These are phyloP conservation scores for Rutpela maculata DNA, from an alignment of 2,888 invertebrate genomes.

Conservation along the genomic window DNA sequence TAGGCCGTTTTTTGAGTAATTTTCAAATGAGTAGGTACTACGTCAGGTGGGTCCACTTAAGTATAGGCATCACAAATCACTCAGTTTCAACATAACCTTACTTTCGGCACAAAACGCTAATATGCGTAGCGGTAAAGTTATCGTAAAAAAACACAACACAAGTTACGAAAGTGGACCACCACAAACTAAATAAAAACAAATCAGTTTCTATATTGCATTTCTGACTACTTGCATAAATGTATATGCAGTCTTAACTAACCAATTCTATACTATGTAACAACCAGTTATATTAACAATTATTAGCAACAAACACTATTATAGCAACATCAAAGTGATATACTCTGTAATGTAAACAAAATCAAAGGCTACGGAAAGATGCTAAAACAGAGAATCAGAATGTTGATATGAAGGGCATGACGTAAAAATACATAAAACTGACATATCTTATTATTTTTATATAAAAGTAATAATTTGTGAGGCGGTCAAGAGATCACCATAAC, in stretches of 20 bases:
- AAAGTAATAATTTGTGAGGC: too few species aligned
- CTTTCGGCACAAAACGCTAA: conserved; percentile 14
- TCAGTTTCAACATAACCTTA: conserved; percentile 11
- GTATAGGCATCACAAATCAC: conserved; percentile 28
- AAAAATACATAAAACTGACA: not conserved
- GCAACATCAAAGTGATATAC: conserved; percentile 60
- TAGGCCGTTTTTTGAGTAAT: conserved; percentile 54
- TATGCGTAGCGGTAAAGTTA: conserved; percentile 8
- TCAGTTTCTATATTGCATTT: conserved; percentile 27
- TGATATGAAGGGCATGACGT: not conserved
- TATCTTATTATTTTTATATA: too few species aligned
- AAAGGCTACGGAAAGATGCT: not conserved
- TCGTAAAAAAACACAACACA: conserved; percentile 19
- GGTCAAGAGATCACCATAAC: too few species aligned
- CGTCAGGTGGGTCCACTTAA: conserved; percentile 34
- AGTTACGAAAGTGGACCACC: conserved; percentile 33
- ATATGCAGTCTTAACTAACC: conserved; percentile 45
- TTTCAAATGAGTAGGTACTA: conserved; percentile 42
- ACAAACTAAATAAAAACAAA: conserved; percentile 7
- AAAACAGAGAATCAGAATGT: conserved; percentile 13
- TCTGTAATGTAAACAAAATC: conserved; percentile 28
- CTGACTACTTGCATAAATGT: conserved; percentile 29
- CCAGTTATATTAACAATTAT: conserved; percentile 70
- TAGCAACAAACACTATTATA: conserved; percentile 68
- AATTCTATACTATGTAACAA: conserved; percentile 69